Evolutionary conservation across 2,888 invertebrate species (phyloP), one percentile per base, ranked within the genome.

Genomic region (Hybos culiciformis): DNA sequence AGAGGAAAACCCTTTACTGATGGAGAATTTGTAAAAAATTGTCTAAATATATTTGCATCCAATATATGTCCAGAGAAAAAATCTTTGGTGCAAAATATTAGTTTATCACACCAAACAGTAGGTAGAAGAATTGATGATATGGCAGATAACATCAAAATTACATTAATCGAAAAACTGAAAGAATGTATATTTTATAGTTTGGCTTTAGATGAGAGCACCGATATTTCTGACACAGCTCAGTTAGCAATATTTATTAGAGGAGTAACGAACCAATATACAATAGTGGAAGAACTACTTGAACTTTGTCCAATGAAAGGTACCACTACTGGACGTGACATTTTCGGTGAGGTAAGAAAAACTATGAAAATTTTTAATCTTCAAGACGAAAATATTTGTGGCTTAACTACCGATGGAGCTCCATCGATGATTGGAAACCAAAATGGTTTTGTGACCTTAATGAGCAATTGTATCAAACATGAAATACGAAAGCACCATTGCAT

Each of bases 401-500:
- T 29, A 29, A 29, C 29, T 29, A 29, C 29, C 29, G n/a, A 29
- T 29, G 33, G 33, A 15, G 18, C 20, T 36, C 36, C 36, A 18
- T 12, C 20, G 17, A 20, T 36, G 32, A 32, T 14, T 8, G 20
- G 19, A 36, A 36, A 36, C 5, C 36, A 36, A 36, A 36, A 19
- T 36, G 36, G 36, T 19, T 36, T 36, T 36, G 36, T 36, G 20
- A 36, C 19, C 19, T 36, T 20, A 36, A 36, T 36, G 36, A 36
- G 36, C 17, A 29, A 29, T 29, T 29, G 29, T 32, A 14, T 7
- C 14, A 15, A 17, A 32, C 32, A 17, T 31, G 31, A 32, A 32
- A 32, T 14, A 32, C 14, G 14, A 14, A 32, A 17, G 17, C 17
- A 42, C 37, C 41, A 45, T 15, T 45, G 37, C 37, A 32, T 37